A percentile compares a stretch with the other conserved stretches of the same genome.
Evolutionary conservation across 2,113 vertebrate genomes (phyloP).

Genomic region (Asarcornis scutulata): DNA sequence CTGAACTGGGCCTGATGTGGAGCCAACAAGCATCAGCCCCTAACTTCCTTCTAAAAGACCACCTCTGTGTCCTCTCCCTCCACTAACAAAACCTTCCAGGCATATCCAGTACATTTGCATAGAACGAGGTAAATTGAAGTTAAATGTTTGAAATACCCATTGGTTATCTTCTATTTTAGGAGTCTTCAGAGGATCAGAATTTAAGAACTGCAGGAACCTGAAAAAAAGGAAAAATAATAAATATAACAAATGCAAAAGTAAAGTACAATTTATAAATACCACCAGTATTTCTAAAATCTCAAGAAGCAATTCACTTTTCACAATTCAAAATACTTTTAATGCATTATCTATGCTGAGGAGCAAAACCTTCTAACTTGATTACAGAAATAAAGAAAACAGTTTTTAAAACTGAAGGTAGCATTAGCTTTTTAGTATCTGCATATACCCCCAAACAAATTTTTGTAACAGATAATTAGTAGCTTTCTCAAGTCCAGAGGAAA

Average conservation of each 20-base stretch:
- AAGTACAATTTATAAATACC: rapidly evolving
- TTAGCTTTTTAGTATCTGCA: not conserved
- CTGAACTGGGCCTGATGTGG: not conserved
- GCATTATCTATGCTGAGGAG: not conserved
- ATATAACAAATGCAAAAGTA: not conserved
- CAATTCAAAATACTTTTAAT: not conserved
- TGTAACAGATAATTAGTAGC: not conserved
- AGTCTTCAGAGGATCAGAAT: conserved; percentile 56
- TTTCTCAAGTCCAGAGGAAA: not conserved
- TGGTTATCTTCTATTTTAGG: conserved; percentile 5
- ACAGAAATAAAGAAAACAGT: not conserved
- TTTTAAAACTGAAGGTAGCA: not conserved
- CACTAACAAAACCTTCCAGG: not conserved
- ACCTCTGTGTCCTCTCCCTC: not conserved
- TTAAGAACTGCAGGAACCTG: conserved; percentile 75
- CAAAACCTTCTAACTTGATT: not conserved
- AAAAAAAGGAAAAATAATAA: not conserved
- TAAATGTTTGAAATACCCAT: conserved; percentile 63
- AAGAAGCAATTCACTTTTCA: not conserved
- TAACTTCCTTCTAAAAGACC: not conserved
- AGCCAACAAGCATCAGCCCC: not conserved
- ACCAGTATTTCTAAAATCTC: not conserved
- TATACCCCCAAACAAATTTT: not conserved
- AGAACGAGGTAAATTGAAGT: not conserved
- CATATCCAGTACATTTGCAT: too few species aligned